Base-by-base conservation (phyloP, 2,113 vertebrate genomes). In the Pholis gunnellus region DNA sequence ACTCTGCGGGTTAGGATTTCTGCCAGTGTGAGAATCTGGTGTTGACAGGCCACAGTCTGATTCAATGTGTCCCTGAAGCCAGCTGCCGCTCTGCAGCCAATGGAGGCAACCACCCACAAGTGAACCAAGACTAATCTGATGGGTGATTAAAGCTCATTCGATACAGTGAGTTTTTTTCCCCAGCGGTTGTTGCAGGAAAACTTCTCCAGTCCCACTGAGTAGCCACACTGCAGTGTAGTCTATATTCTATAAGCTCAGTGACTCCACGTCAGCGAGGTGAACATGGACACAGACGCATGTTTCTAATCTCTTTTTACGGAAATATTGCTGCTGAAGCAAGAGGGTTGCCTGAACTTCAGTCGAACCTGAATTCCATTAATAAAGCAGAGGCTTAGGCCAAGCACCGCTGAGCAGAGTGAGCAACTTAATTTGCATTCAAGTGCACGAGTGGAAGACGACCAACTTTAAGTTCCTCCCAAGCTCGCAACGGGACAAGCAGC, bases 51-150 rank as follows among this genome's bases (percentile, higher is more conserved):
- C 70, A 72, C 84, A 91, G 82, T 86, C 82, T 88, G 85, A 90
- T 91, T 78, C 88, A 90, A 93, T 93, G 91, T 93, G 89, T 91
- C 88, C 80, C 90, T 90, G 89, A 91, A 92, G 87, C 91, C 89
- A 93, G 90, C 88, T 92, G 92, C 91, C 90, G 88, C 91, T 91
- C 87, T 80, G 78, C 75, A 76, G 87, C 78, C 88, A 93, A 91
- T 87, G 80, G 82, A 93, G 69, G 63, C 89, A 83, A 78, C 90
- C 92, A 93, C 87, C 89, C 88, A 82, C 87, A 87, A 81, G 79
- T 87, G 89, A 92, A 89, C 88, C 86, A 56, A 60, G 72, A 92
- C 90, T 87, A 92, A 94, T 93, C 86, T 85, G 85, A 81, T 71
- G 84, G 80, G 50, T 91, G 84, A 93, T 93, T 92, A 91, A 89